Base-by-base conservation (phyloP, 2,888 invertebrate genomes). In the Steinernema carpocapsae region DNA sequence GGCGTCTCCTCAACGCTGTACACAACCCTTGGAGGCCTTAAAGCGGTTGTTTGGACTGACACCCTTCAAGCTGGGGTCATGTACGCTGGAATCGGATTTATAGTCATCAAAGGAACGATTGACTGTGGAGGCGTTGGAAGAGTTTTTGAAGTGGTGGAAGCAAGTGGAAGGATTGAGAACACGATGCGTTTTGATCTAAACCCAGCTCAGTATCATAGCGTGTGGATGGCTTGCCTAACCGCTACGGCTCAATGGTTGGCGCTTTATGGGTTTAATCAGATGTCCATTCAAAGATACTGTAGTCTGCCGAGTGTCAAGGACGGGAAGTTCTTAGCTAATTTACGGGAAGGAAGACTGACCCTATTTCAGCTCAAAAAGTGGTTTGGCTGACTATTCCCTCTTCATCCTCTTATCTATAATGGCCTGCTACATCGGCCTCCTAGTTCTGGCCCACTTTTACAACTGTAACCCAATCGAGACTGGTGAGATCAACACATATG, bases 381-480 rank as follows among this genome's bases (percentile, higher is more conserved):
- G 80, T 17, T 74, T 77, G 72, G 81, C 80, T 51, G 78, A 81
- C 74, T 78, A 81, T 51, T 80, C 80, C 71, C 76, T 83, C 76
- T 80, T 48, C 48, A 51, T 79, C n/a, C 70, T 83, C 17, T 78
- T 83, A 10, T 79, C 79, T 46, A 76, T 79, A 6, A 79, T 80
- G 19, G 83, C 82, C 17, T 77, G 80, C 0, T 81, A 81, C 52
- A 77, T 83, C 19, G 83, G 83, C 6, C 73, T 84, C 37, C 79
- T 84, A 10, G 81, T 79, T 12, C 75, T 83, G 17, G 79, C 84
- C 43, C 83, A 80, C 73, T 84, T 79, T 72, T 81, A 79, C 71
- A 76, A 82, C 72, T 84, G 84, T 70, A 82, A 84, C 74, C 84
- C 84, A 0, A 32, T 83, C 19, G 83, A 82, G 59, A 79, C 80